phyloP scores from a whole-genome alignment of 1,140 invertebrate species.

The Bilobella aurantiaca region DNA sequence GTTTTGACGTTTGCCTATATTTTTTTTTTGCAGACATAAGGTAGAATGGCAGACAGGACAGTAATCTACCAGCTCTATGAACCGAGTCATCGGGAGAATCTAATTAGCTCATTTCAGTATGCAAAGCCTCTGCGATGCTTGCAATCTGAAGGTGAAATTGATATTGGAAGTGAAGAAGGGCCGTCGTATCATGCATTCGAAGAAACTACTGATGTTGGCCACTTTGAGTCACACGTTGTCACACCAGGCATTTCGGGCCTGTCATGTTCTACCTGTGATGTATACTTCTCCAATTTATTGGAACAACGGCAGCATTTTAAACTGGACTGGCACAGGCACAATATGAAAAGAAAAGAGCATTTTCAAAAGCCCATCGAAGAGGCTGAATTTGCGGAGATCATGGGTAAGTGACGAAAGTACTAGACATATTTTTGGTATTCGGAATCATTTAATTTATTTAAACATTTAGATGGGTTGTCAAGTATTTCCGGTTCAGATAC shows the following conservation, averaged over 20 bases:
- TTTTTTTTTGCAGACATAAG: too few relatives aligned
- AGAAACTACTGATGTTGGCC: not conserved
- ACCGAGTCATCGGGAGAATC: too few relatives aligned
- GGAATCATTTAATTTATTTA: constrained; percentile 2
- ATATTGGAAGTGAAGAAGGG: not conserved
- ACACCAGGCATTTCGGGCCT: constrained; percentile 8
- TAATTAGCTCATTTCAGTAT: too few relatives aligned
- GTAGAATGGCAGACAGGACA: too few relatives aligned
- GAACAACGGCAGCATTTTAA: constrained; percentile 52
- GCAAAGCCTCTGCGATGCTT: not conserved
- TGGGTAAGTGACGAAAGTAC: too few relatives aligned
- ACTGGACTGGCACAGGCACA: constrained; percentile 61
- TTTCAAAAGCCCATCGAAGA: constrained; percentile 48
- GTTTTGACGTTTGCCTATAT: too few relatives aligned
- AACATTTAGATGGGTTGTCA: constrained; percentile 57
- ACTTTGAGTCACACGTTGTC: too few relatives aligned
- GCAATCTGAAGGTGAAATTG: not conserved
- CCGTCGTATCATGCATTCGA: not conserved
- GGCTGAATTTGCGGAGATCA: constrained; percentile 45
- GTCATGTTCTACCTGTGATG: constrained; percentile 28
- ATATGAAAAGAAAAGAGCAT: constrained; percentile 54
- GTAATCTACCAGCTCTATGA: too few relatives aligned
- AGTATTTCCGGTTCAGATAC: constrained; percentile 58
- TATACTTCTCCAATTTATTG: constrained; percentile 19
- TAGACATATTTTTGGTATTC: too few relatives aligned